Percentiles rank a stretch among this genome's conserved stretches.
phyloP scores from a whole-genome alignment of 2,797 vertebrate genomes.

The Squalus acanthias region DNA sequence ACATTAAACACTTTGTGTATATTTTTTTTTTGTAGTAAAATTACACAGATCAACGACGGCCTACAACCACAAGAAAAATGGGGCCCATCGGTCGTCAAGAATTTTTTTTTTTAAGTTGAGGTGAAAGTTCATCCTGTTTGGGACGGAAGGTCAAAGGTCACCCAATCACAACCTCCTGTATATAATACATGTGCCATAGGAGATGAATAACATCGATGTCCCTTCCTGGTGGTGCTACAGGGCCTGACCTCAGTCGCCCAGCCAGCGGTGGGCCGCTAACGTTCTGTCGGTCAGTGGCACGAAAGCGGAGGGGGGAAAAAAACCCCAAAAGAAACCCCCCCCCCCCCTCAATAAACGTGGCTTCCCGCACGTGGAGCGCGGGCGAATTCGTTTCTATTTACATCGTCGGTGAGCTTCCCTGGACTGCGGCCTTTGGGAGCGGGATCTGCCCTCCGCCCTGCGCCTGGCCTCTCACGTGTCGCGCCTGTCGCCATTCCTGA shows the following conservation, averaged over 20 bases:
- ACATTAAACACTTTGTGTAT: slow-evolving; percentile 10
- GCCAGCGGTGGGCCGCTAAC: neutral
- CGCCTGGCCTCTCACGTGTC: neutral
- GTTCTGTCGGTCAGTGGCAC: neutral
- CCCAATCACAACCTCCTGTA: neutral
- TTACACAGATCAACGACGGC: neutral
- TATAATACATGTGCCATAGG: neutral
- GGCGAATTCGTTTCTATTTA: neutral
- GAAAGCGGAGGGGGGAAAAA: neutral
- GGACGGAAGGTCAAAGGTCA: neutral
- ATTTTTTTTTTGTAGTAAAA: neutral
- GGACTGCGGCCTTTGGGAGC: neutral
- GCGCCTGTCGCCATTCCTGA: neutral
- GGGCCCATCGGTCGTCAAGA: neutral
- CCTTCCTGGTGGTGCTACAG: neutral
- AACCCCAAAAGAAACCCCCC: neutral
- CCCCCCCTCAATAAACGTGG: neutral
- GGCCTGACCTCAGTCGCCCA: neutral
- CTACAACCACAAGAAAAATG: neutral
- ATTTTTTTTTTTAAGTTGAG: neutral
- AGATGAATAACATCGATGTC: neutral
- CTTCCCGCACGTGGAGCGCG: too few species aligned
- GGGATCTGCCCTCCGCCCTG: neutral
- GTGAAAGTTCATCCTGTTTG: neutral
- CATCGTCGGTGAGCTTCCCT: neutral